Conservation (phyloP, 2,888 invertebrate genomes). For the Parapristionchus giblindavisi region DNA sequence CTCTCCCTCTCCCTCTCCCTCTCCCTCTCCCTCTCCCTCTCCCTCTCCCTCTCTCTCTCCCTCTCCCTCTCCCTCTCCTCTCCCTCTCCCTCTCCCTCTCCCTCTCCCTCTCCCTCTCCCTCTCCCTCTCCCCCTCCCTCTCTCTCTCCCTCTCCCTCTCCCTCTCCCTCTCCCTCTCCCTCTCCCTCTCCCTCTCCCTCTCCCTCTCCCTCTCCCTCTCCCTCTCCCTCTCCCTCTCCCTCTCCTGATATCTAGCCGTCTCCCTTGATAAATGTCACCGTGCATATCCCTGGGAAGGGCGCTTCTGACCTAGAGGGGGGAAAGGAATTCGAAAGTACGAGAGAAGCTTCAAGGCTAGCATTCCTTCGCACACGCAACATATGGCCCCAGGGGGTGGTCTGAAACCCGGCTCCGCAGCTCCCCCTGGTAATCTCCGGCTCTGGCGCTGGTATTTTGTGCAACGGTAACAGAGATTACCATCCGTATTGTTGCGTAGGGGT, state of each 20-base stretch:
- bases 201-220: background rate
- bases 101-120: background rate
- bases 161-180: background rate
- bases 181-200: background rate
- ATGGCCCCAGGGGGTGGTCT: too few species aligned
- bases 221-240: background rate
- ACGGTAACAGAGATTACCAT: too few species aligned
- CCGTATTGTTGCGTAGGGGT: too few species aligned
- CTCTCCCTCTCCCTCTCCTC: background rate
- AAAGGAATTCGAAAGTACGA: too few species aligned
- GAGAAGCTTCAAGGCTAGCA: too few species aligned
- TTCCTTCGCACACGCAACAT: too few species aligned
- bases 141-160: background rate
- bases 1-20: conserved; percentile 15
- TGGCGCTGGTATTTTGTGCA: too few species aligned
- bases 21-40: background rate
- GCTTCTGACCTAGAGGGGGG: too few species aligned
- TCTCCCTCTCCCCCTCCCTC: conserved; percentile 15
- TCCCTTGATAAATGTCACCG: too few species aligned
- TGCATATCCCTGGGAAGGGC: too few species aligned
- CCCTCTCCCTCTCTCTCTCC: background rate
- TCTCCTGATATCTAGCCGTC: background rate
- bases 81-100: background rate
- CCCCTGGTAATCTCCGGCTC: too few species aligned
- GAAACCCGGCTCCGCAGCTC: too few species aligned